Evolutionary conservation across 2,113 vertebrate genomes (phyloP).

Genomic region (Poecile atricapillus): DNA sequence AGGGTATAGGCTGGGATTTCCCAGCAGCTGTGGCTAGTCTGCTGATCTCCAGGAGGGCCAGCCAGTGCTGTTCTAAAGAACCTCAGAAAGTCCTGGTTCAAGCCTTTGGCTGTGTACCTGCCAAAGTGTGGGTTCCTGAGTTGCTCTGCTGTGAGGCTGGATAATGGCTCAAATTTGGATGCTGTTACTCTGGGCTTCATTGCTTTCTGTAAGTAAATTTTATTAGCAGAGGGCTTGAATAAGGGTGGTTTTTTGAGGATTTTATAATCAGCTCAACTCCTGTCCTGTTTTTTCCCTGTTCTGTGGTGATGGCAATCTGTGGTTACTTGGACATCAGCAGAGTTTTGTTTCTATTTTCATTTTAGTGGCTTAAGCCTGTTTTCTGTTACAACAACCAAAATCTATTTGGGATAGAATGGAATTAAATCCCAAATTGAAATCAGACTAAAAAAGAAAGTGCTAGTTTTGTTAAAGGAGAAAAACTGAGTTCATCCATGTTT

Average conservation of each 20-base stretch:
- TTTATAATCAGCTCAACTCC: background rate
- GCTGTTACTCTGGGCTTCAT: background rate
- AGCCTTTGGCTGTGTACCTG: accelerated
- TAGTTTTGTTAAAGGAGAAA: background rate
- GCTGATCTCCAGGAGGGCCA: background rate
- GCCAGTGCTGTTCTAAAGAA: background rate
- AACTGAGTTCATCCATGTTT: accelerated
- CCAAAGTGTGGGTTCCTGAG: background rate
- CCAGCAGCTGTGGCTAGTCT: background rate
- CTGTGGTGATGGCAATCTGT: background rate
- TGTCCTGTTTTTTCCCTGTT: background rate
- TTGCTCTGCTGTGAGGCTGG: background rate
- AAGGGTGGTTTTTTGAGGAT: background rate
- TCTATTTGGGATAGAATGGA: background rate
- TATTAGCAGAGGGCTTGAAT: background rate
- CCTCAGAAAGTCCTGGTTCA: accelerated
- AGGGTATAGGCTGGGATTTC: background rate
- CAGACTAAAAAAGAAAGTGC: background rate
- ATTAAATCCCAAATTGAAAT: background rate
- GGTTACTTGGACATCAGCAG: conserved; percentile 6
- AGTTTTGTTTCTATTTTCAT: conserved; percentile 31
- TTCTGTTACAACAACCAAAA: background rate
- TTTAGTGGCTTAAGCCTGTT: background rate
- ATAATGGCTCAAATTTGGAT: background rate
- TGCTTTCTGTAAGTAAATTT: background rate